Conservation (phyloP, 2,888 invertebrate species). For the Oligia fasciuncula region DNA sequence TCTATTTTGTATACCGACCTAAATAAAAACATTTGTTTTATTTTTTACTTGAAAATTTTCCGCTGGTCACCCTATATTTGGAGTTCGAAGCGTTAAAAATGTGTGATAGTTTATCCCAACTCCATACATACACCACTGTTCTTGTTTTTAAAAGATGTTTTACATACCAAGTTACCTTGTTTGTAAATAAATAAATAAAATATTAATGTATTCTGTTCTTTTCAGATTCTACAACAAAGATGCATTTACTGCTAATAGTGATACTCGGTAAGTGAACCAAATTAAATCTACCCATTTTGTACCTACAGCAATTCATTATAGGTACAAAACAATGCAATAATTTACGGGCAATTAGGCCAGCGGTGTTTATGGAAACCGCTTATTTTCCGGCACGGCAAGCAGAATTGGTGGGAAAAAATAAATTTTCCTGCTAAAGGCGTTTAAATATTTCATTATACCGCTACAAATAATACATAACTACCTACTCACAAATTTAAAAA, state of each 20-base stretch:
- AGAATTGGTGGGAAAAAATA: conserved; percentile 15
- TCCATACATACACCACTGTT: neutral
- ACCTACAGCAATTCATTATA: conserved; percentile 6
- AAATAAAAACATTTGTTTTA: too few species aligned
- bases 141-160: neutral
- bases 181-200: neutral
- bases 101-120: neutral
- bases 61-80: neutral
- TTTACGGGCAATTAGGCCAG: conserved; percentile 40
- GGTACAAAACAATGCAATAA: conserved; percentile 40
- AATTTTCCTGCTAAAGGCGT: conserved; percentile 15
- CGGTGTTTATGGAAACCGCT: conserved; percentile 41
- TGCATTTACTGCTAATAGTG: conserved; percentile 60
- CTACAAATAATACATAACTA: neutral
- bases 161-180: neutral
- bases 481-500: neutral
- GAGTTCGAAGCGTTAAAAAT: neutral
- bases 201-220: conserved; percentile 33
- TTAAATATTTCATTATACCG: conserved; percentile 18
- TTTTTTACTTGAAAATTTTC: neutral
- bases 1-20: neutral
- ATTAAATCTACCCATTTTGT: conserved; percentile 4
- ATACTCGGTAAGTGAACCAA: conserved; percentile 67
- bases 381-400: conserved; percentile 35
- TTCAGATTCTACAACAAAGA: conserved; percentile 66